Evolutionary conservation across 2,888 invertebrate species (phyloP).

Genomic region (Lasioglossum villosulum): DNA sequence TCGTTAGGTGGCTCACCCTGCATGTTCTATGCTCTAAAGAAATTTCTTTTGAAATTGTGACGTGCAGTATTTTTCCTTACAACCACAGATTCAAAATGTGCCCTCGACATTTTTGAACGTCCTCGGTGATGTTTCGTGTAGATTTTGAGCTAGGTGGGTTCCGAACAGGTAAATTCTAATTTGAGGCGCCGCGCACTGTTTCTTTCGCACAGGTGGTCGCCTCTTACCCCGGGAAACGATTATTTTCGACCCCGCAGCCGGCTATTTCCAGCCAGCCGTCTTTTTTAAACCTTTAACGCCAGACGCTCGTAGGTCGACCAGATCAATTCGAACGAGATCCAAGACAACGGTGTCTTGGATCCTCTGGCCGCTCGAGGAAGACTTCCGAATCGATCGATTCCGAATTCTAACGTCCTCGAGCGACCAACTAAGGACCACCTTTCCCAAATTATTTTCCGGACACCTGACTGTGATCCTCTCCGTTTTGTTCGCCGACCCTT

Average conservation of each 20-base stretch:
- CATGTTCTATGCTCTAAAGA: too few relatives aligned
- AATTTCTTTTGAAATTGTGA: too few relatives aligned
- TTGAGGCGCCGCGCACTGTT: background rate
- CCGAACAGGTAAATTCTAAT: background rate
- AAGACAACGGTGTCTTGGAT: background rate
- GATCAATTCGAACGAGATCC: background rate
- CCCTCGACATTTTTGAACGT: too few relatives aligned
- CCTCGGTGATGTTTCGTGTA: too few relatives aligned
- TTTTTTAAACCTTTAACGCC: background rate
- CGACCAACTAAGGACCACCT: background rate
- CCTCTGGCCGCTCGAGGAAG: background rate
- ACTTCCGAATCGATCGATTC: background rate
- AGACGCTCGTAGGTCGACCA: background rate
- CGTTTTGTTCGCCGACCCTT: background rate
- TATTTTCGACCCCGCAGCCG: background rate
- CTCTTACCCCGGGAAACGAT: constrained; percentile 1
- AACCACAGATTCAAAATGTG: too few relatives aligned
- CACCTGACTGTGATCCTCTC: background rate
- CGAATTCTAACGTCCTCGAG: background rate
- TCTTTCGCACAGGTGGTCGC: constrained; percentile 7
- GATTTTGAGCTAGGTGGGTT: too few relatives aligned
- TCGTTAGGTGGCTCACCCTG: too few relatives aligned
- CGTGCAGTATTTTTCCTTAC: too few relatives aligned
- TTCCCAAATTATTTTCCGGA: background rate
- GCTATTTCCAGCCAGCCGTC: background rate